Percentiles rank a stretch among this genome's conserved stretches.
These are phyloP conservation scores for Candoia aspera DNA, from an alignment of 2,113 vertebrate genomes.

Conservation along the genomic window DNA sequence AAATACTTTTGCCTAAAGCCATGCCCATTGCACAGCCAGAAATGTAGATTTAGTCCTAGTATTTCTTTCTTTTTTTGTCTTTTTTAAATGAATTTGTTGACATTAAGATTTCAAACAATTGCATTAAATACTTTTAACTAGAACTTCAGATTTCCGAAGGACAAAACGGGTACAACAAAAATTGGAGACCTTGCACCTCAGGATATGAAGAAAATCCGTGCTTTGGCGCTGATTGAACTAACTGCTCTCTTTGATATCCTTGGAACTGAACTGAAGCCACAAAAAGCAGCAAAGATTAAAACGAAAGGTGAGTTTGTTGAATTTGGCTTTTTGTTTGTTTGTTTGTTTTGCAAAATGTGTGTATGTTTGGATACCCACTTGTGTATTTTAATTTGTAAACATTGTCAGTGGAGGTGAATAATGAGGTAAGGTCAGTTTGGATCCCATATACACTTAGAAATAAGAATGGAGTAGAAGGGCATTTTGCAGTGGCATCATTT, in stretches of 20 bases:
- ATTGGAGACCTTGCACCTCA: conserved; percentile 88
- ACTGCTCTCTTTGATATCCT: conserved; percentile 89
- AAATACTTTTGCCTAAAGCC: not conserved
- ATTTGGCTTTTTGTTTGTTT: not conserved
- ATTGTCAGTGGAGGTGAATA: not conserved
- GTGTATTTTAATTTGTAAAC: not conserved
- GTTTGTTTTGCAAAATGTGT: not conserved
- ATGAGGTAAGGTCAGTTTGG: not conserved
- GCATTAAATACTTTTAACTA: conserved; percentile 64
- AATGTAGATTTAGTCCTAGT: not conserved
- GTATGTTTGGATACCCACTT: not conserved
- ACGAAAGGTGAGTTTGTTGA: conserved; percentile 81
- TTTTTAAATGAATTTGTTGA: conserved; percentile 7
- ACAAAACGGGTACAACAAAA: conserved; percentile 93
- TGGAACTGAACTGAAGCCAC: conserved; percentile 87
- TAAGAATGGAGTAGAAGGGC: not conserved
- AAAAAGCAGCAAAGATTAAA: conserved; percentile 90
- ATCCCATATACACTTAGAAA: not conserved
- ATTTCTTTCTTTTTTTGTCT: not conserved
- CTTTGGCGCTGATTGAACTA: conserved; percentile 89
- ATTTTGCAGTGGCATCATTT: not conserved
- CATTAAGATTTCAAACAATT: conserved; percentile 23
- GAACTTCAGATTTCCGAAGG: conserved; percentile 88
- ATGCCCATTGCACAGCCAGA: not conserved
- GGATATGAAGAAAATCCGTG: conserved; percentile 94